Base-by-base conservation (phyloP, 2,888 invertebrate species). In the Eucriotettix oculatus region DNA sequence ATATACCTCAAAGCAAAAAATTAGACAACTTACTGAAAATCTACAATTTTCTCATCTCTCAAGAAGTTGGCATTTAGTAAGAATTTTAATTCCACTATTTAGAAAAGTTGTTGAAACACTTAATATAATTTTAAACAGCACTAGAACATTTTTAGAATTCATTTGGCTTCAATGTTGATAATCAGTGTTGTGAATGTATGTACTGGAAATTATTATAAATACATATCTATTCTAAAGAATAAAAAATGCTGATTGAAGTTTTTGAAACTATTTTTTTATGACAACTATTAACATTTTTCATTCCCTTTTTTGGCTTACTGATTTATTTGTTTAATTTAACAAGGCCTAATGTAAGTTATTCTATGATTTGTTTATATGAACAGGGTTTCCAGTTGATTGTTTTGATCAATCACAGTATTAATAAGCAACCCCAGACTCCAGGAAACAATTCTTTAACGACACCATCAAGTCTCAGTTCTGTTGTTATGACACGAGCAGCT, bases 361-460 rank as follows among this genome's bases (percentile, higher is more conserved):
- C 12, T 9, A 29, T 16, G 9, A n/a, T n/a, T 55, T 54, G 17
- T n/a, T 48, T 29, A 66, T 64, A 58, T 57, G 60, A 64, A 1
- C 66, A 88, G 84, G 92, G 92, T 16, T 92, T 92, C 71, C 92
- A 92, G 70, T 72, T 91, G 60, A 91, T 92, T 67, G 82, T 85
- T 42, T 71, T 82, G 61, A 77, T 80, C 54, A 72, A 62, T 43
- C 48, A 55, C 10, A 52, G 52, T 16, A 54, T 58, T 14, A 58
- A 54, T 52, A 58, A 58, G n/a, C 60, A 52, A 41, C 57, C 54
- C 11, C 54, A 56, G 42, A 59, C 64, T 40, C 63, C 69, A 42
- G 68, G 61, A 52, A 69, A 67, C 43, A 71, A 70, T 62, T 70
- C 68, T 66, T 68, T 67, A 14, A 66, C 67, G 16, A 69, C 69